Conservation (phyloP, 2,797 vertebrate species). For the Pogoniulus pusillus region DNA sequence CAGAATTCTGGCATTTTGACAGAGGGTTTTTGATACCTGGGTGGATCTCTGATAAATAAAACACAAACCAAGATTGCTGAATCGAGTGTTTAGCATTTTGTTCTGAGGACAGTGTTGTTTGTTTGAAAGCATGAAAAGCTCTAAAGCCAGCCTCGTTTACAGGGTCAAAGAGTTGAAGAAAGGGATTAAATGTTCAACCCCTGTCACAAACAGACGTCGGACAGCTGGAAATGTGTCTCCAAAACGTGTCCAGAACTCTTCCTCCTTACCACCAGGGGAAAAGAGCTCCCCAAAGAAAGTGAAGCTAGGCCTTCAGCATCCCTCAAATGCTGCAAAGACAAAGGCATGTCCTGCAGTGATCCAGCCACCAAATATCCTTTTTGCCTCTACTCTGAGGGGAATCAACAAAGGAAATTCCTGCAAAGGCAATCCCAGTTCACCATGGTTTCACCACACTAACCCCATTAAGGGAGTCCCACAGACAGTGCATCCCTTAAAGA, state of each 20-base stretch:
- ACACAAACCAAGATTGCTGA: background rate
- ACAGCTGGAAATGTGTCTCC: constrained; percentile 65
- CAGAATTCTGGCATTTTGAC: background rate
- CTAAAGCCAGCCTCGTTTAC: constrained; percentile 38
- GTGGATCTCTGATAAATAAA: background rate
- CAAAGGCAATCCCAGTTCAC: constrained; percentile 28
- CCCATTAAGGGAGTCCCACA: constrained; percentile 68
- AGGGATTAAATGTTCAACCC: constrained; percentile 67
- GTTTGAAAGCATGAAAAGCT: background rate
- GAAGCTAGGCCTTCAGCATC: constrained; percentile 74
- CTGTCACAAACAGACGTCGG: constrained; percentile 42
- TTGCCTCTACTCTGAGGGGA: constrained; percentile 79
- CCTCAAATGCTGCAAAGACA: constrained; percentile 28
- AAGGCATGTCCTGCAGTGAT: constrained; percentile 54
- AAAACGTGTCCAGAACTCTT: constrained; percentile 74
- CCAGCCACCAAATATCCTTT: constrained; percentile 38
- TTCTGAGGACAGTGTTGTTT: background rate
- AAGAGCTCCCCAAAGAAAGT: constrained; percentile 84
- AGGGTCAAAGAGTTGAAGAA: constrained; percentile 91
- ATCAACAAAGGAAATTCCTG: constrained; percentile 32
- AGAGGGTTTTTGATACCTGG: background rate
- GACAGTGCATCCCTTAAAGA: constrained; percentile 28
- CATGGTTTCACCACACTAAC: constrained; percentile 60
- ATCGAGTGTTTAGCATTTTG: background rate
- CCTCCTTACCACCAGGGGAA: constrained; percentile 60